Base-by-base conservation (phyloP, 2,888 invertebrate species). In the Nineta flava region DNA sequence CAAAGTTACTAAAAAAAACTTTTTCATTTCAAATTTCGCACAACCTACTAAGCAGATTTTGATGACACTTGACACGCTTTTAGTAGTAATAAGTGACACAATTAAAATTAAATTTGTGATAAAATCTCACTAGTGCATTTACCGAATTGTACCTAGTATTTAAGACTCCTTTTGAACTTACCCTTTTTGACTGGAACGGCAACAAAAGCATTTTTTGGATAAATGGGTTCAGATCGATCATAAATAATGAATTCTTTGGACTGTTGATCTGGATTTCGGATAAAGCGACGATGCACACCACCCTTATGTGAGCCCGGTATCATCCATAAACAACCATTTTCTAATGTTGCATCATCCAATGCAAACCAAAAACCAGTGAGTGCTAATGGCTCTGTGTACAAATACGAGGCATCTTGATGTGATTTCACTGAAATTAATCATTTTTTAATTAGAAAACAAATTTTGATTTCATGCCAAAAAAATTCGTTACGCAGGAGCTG, bases 261-360 rank as follows among this genome's bases (percentile, higher is more conserved):
- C 2, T 71, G 64, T 45, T 71, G 67, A 54, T 87, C 83, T 0
- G 82, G 77, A 62, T 84, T 90, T 52, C 83, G 73, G 0, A 81
- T 58, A 59, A 84, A 68, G 57, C 84, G 73, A 47, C 85, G 71
- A 59, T 87, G 85, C 0, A 87, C 79, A 0, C 83, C 86, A 45
- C 83, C 80, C 61, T 82, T 85, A 65, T 99, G 96, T 0, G 97
- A 96, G 1, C 92, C 92, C 16, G 85, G 84, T 2, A 87, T 80
- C 61, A 95, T 85, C 79, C 88, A 91, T 4, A 99, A 72, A 61
- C 97, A 99, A 4, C 99, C 96, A 64, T 99, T 99, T 61, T 94
- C 85, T 13, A 80, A 54, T 0, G 87, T 91, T 0, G 94, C 88
- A 61, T 97, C 93, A 60, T 97, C 94, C 5, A 99, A 67, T 0